These are phyloP conservation scores for Akabosia matsudoensis DNA, from an alignment of 1,140 invertebrate species.

Conservation along the genomic window DNA sequence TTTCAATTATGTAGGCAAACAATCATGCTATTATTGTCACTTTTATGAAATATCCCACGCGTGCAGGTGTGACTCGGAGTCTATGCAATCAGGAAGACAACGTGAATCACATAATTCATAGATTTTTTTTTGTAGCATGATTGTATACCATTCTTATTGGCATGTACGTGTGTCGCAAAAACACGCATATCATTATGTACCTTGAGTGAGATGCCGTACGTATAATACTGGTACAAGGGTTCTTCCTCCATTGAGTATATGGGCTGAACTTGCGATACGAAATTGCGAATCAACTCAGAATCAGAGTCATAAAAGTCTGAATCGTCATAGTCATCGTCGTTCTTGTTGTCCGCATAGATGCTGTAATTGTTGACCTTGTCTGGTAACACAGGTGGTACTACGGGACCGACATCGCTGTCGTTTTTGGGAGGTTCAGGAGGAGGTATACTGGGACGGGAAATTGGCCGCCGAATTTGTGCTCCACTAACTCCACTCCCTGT, in stretches of 20 bases:
- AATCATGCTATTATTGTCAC: too few relatives aligned
- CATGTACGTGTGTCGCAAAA: too few relatives aligned
- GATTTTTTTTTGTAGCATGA: background rate
- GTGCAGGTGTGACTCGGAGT: too few relatives aligned
- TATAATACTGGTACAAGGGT: constrained; percentile 87
- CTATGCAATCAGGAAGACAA: too few relatives aligned
- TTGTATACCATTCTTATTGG: too few relatives aligned
- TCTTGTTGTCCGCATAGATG: background rate
- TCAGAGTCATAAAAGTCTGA: constrained; percentile 47
- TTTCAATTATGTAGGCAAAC: too few relatives aligned
- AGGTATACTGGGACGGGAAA: constrained; percentile 40
- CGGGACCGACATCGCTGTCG: background rate
- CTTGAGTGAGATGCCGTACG: constrained; percentile 67
- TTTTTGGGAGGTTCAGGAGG: constrained; percentile 39
- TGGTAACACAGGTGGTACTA: background rate
- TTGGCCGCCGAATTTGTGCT: constrained; percentile 3
- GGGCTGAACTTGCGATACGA: constrained; percentile 44
- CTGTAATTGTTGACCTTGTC: constrained; percentile 15
- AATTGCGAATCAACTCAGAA: constrained; percentile 45
- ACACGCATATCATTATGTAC: too few relatives aligned
- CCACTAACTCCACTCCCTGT: background rate
- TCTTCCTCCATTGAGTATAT: constrained; percentile 62
- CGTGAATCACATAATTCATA: too few relatives aligned
- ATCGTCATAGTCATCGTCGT: constrained; percentile 43
- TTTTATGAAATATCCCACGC: background rate